phyloP scores from a whole-genome alignment of 2,797 vertebrate species.

The Numenius phaeopus region DNA sequence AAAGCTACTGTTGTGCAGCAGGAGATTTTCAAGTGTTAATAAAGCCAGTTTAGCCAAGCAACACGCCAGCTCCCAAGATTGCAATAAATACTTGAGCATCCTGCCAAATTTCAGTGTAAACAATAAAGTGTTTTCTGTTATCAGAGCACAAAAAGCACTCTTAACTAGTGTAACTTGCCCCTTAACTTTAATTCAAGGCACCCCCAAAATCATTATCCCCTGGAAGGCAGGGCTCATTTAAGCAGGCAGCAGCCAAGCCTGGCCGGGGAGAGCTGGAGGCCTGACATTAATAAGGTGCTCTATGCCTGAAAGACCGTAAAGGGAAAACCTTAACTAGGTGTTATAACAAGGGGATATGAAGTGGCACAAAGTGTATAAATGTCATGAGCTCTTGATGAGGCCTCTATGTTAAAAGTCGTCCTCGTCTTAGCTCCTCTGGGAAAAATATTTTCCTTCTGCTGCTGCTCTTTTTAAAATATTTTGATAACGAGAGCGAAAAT shows the following conservation, averaged over 20 bases:
- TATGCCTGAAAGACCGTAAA: constrained; percentile 61
- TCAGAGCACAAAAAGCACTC: constrained; percentile 34
- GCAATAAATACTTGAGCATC: constrained; percentile 26
- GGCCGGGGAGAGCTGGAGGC: neutral
- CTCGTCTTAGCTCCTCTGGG: neutral
- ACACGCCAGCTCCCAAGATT: neutral
- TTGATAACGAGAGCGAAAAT: neutral
- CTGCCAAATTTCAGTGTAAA: constrained; percentile 39
- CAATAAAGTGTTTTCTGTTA: constrained; percentile 51
- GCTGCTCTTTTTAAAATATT: constrained; percentile 9
- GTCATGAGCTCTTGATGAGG: neutral
- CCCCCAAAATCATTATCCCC: constrained; percentile 23
- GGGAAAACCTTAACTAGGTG: constrained; percentile 71
- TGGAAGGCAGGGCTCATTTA: constrained; percentile 8
- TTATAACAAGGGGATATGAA: constrained; percentile 61
- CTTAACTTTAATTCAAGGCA: neutral
- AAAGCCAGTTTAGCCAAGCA: constrained; percentile 14
- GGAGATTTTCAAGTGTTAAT: constrained; percentile 15
- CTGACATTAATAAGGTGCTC: constrained; percentile 70
- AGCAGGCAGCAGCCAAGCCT: constrained; percentile 12
- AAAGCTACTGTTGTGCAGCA: constrained; percentile 59
- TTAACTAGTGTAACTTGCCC: neutral
- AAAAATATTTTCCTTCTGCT: neutral
- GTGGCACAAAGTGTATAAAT: constrained; percentile 43
- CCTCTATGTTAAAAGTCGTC: constrained; percentile 15